These are phyloP conservation scores for Parnassius smintheus DNA, from an alignment of 2,888 invertebrate species.

Conservation along the genomic window DNA sequence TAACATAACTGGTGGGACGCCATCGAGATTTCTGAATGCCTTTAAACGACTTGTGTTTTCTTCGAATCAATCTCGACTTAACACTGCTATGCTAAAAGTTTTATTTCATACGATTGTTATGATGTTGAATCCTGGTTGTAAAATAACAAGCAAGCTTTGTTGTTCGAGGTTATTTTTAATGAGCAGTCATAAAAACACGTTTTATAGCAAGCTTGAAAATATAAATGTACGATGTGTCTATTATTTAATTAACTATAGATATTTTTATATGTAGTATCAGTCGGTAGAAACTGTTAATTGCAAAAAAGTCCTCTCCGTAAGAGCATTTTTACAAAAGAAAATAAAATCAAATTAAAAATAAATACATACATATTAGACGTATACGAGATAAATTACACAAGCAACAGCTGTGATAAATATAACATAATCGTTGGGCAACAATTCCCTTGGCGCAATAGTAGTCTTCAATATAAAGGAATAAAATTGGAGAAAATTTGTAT, in stretches of 20 bases:
- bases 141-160: constrained; percentile 31
- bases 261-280: not conserved
- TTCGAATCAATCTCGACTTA: constrained; percentile 44
- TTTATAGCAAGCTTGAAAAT: constrained; percentile 13
- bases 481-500: no score
- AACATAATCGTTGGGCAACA: no score
- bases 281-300: constrained; percentile 1
- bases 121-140: constrained; percentile 31
- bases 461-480: no score
- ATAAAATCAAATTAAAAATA: not conserved
- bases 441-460: no score
- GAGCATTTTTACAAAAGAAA: not conserved
- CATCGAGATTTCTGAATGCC: constrained; percentile 38
- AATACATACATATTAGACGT: no score
- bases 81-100: constrained; percentile 59
- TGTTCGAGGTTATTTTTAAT: constrained; percentile 23
- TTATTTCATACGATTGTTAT: constrained; percentile 39
- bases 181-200: constrained; percentile 19
- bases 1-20: constrained; percentile 31
- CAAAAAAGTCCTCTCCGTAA: not conserved
- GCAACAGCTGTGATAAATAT: no score
- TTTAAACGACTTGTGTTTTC: constrained; percentile 30
- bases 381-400: no score
- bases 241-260: not conserved
- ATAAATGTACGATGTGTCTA: not conserved